Base-by-base conservation (phyloP, 1,140 invertebrate genomes). In the Drosophila seguyi region DNA sequence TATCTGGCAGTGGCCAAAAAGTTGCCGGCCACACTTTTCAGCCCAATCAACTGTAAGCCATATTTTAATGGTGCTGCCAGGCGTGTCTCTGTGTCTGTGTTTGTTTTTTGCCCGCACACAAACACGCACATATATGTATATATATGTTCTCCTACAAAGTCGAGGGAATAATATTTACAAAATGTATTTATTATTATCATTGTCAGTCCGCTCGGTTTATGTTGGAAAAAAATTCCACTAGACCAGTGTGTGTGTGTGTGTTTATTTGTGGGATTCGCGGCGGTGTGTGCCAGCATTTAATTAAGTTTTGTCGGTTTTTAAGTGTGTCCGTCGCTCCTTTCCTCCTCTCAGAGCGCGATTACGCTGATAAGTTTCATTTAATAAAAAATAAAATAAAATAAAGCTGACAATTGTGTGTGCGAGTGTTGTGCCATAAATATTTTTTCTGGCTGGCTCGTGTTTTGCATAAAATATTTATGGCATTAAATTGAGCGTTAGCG, bases 221-320 rank as follows among this genome's bases (percentile, higher is more conserved):
- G 62, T 20, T 38, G 50, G 60, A 59, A 75, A 71, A 59, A 79
- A 56, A 75, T 63, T 27, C 18, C 59, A 53, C 65, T 68, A 14
- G 39, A 50, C 45, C n/a, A n/a, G n/a, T n/a, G n/a, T n/a, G n/a
- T n/a, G n/a, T n/a, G 50, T 67, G 48, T 59, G 63, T 75, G 71
- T 81, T 77, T 77, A 68, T 63, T 61, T 82, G 61, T 56, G 36
- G 42, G 31, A 16, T 31, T 56, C 48, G 34, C 48, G 34, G 5
- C 58, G 29, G 25, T 41, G 48, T 38, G 41, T 56, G 81, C 50
- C 77, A 79, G 82, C 83, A 82, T 87, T 86, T 86, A 87, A 86
- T 85, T 87, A 85, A 85, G 82, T 85, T 87, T 85, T 74, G 81
- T 71, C 73, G 73, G 77, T 75, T 85, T 84, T 85, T 65, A 68